Evolutionary conservation across 1,140 invertebrate genomes (phyloP).

Genomic region (Trichonephila clavata): DNA sequence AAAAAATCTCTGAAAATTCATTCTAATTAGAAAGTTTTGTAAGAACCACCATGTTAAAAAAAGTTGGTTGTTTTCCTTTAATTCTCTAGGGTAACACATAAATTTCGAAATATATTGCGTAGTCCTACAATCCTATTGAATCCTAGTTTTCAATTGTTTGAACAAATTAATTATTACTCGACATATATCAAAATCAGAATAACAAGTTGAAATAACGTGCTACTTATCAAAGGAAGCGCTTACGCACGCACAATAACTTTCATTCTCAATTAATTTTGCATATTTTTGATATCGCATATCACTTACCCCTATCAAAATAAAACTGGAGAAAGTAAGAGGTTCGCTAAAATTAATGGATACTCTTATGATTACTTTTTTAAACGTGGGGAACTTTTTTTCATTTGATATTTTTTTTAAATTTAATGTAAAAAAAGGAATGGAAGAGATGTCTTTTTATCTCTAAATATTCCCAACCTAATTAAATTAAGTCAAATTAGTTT

Average conservation of each 20-base stretch:
- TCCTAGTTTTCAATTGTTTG: too few species aligned
- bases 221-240: background rate
- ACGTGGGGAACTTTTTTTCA: background rate
- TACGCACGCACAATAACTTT: too few species aligned
- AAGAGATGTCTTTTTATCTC: slow-evolving; percentile 20
- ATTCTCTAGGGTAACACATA: too few species aligned
- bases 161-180: too few species aligned
- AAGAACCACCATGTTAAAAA: too few species aligned
- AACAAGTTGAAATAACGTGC: background rate
- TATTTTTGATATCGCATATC: too few species aligned
- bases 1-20: too few species aligned
- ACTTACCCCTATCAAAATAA: background rate
- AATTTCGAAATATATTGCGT: too few species aligned
- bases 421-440: background rate
- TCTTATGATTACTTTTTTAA: slow-evolving; percentile 11
- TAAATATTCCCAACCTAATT: slow-evolving; percentile 31
- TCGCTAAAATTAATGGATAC: background rate
- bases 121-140: too few species aligned
- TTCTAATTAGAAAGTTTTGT: too few species aligned
- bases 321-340: background rate
- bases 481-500: slow-evolving; percentile 50
- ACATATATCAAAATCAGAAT: background rate
- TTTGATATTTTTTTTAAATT: background rate
- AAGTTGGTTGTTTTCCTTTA: too few species aligned
- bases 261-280: too few species aligned